Evolutionary conservation across 92 coral and sea anemone species (phyloP), one percentile per base, ranked within the genome.

Genomic region (Paramuricea clavata): DNA sequence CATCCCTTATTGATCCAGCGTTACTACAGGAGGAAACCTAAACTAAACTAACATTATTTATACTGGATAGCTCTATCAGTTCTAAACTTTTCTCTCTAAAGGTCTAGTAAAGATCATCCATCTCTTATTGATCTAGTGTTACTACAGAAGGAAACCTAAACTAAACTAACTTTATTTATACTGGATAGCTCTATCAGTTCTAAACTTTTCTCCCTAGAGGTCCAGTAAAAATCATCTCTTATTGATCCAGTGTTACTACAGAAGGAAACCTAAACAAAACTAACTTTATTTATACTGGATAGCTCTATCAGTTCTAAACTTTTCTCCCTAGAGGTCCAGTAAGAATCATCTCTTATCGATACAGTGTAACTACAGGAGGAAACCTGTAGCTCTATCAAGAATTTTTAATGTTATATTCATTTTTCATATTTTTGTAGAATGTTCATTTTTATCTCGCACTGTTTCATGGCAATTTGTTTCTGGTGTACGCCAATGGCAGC

Each of bases 401-500:
- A n/a, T n/a, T 10, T 39, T 27, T 2, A 31, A 9, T 16, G 35
- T 25, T 41, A 31, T 74, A 13, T 0, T 3, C 28, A 31, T 67
- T 12, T 1, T 42, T 65, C 42, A n/a, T n/a, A n/a, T 49, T 50
- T 52, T 86, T 88, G 34, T 82, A 97, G 99, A 88, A 87, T 6
- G 79, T 90, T 65, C 85, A 75, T 85, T 93, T 97, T 89, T 97
- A 93, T 35, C 61, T 97, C 52, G 97, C 97, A 6, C 86, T 97
- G 23, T 93, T 97, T 83, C 99, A 97, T 49, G 99, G 98, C 30
- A 97, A 97, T 76, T 76, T 97, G 59, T 97, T 75, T 61, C 54
- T 94, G 77, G 86, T 92, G 11, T 83, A 88, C 74, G 81, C 87
- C 81, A 49, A 74, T 13, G 90, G 83, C 65, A 83, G 81, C 81